These are phyloP conservation scores for Mugil cephalus DNA, from an alignment of 2,113 vertebrate species.

Conservation along the genomic window DNA sequence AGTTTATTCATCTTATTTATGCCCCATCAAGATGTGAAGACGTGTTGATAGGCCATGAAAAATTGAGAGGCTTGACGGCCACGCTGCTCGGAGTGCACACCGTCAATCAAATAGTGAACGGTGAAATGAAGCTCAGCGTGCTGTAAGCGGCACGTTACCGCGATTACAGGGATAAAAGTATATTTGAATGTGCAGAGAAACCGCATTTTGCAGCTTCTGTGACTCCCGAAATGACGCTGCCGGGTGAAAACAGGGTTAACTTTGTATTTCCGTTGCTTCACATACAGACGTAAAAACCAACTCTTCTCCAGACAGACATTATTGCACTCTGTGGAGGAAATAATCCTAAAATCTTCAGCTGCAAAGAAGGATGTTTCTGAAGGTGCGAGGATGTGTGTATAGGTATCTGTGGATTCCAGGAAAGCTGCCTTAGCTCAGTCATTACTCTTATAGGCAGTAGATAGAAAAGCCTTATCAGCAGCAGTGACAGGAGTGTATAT, in stretches of 20 bases:
- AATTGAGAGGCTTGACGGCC: too few species aligned
- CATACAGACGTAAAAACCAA: constrained; percentile 3
- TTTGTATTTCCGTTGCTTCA: not conserved
- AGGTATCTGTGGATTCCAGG: constrained; percentile 25
- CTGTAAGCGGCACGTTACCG: too few species aligned
- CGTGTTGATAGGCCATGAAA: too few species aligned
- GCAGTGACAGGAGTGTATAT: constrained; percentile 17
- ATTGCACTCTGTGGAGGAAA: constrained; percentile 35
- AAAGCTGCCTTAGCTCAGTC: constrained; percentile 15
- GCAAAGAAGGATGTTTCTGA: constrained; percentile 28
- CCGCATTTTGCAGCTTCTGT: constrained; percentile 1
- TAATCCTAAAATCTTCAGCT: constrained; percentile 31
- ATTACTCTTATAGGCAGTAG: constrained; percentile 41
- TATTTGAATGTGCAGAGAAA: not conserved
- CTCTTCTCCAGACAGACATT: constrained; percentile 10
- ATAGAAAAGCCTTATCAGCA: constrained; percentile 39
- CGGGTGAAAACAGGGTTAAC: too few species aligned
- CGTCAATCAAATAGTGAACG: too few species aligned
- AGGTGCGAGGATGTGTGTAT: not conserved
- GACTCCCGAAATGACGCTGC: not conserved
- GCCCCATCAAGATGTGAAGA: too few species aligned
- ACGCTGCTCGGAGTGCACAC: too few species aligned
- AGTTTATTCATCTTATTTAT: too few species aligned
- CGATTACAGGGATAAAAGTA: too few species aligned
- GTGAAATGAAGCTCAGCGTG: too few species aligned